phyloP scores from a whole-genome alignment of 2,888 invertebrate genomes.

The Psylliodes chrysocephalus region DNA sequence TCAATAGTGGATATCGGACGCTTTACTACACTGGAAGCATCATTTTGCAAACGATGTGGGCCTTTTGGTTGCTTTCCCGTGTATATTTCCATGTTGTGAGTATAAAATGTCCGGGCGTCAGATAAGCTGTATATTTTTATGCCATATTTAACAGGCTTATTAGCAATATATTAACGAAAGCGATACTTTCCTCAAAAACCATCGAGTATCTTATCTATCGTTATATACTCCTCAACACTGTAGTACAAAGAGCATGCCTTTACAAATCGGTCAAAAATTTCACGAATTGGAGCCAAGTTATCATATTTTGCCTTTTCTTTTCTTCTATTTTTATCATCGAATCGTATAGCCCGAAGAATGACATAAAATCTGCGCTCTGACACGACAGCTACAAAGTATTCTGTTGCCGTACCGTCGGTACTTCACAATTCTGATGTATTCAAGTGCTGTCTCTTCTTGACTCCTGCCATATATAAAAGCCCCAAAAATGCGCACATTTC shows the following conservation, averaged over 20 bases:
- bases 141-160: slow-evolving; percentile 52
- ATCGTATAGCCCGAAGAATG: too few species aligned
- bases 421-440: too few species aligned
- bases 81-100: slow-evolving; percentile 50
- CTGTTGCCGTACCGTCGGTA: slow-evolving; percentile 42
- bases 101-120: slow-evolving; percentile 50
- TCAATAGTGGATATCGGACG: slow-evolving; percentile 28
- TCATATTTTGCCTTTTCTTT: too few species aligned
- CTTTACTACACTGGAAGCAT: slow-evolving; percentile 44
- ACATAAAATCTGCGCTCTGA: too few species aligned
- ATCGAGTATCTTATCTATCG: slow-evolving; percentile 49
- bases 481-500: slow-evolving; percentile 48
- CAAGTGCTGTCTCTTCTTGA: too few species aligned
- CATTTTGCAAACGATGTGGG: slow-evolving; percentile 37
- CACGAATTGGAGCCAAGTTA: slow-evolving; percentile 44
- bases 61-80: slow-evolving; percentile 49
- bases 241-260: slow-evolving; percentile 47
- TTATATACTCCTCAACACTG: slow-evolving; percentile 46
- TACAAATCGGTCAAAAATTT: slow-evolving; percentile 48
- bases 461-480: slow-evolving; percentile 43
- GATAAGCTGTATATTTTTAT: slow-evolving; percentile 50
- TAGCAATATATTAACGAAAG: slow-evolving; percentile 54
- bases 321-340: too few species aligned
- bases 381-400: too few species aligned
- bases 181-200: slow-evolving; percentile 49